phyloP scores from a whole-genome alignment of 1,140 invertebrate genomes.

The Drosophila sproati region DNA sequence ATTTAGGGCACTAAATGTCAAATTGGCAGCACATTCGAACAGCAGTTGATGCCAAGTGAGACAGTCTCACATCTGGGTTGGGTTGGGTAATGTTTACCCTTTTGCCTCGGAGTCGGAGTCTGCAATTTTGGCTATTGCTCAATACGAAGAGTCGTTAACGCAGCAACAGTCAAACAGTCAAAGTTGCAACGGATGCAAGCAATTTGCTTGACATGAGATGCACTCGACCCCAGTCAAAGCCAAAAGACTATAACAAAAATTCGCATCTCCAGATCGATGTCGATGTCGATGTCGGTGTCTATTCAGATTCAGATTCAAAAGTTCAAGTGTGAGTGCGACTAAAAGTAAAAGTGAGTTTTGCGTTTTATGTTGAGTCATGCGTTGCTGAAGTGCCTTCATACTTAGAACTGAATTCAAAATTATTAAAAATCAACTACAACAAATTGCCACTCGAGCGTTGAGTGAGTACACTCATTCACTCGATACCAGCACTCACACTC shows the following conservation, averaged over 20 bases:
- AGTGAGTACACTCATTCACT: constrained; percentile 21
- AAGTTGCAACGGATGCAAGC: constrained; percentile 59
- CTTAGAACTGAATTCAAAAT: constrained; percentile 28
- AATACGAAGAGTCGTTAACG: constrained; percentile 19
- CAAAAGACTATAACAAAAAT: constrained; percentile 1
- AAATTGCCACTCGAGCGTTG: constrained; percentile 51
- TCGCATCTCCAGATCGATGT: constrained; percentile 26
- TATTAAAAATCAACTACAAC: constrained; percentile 24
- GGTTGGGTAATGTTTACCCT: constrained; percentile 54
- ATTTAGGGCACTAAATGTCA: constrained; percentile 49
- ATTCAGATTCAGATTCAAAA: constrained; percentile 20
- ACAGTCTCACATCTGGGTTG: constrained; percentile 36
- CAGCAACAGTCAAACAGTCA: not conserved
- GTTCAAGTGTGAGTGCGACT: constrained; percentile 46
- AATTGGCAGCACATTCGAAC: constrained; percentile 21
- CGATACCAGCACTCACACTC: constrained; percentile 8
- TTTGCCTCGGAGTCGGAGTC: constrained; percentile 36
- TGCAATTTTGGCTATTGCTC: constrained; percentile 42
- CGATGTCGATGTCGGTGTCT: constrained; percentile 1
- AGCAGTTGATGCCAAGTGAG: constrained; percentile 37
- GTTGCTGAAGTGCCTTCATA: constrained; percentile 27
- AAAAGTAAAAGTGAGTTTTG: constrained; percentile 68
- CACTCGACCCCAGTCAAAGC: constrained; percentile 46
- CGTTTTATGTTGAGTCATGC: constrained; percentile 63
- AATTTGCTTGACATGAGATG: constrained; percentile 61